Evolutionary conservation across 2,888 invertebrate genomes (phyloP), one percentile per base, ranked within the genome.

Genomic region (Ptychoptera contaminata): DNA sequence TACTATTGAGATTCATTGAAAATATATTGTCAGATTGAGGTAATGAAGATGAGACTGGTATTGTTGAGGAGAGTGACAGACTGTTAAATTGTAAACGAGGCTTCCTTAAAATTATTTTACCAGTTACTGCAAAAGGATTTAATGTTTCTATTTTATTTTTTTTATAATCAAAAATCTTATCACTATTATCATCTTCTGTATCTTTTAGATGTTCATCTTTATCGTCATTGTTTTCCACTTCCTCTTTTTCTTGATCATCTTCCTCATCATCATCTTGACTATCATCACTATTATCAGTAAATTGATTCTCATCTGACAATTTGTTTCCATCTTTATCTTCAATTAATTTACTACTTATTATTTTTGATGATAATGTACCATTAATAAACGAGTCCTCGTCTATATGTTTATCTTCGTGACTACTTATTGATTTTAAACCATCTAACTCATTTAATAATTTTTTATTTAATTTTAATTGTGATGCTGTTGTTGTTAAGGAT

Each of bases 31-130:
- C 23, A 7, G 23, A 23, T 23, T 23, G 23, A 23, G 23, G 23
- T n/a, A 77, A 73, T 50, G 74, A 71, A 53, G 72, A 71, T 40
- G 67, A 63, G 49, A 67, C 74, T 74, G 46, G 43, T 23, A 41
- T 43, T 30, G 39, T 35, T 16, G 39, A 46, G 37, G 46, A 45
- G 45, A 46, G 42, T 23, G 23, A 5, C 7, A 23, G 23, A 23
- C 23, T 23, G 43, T 62, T 59, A 46, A 63, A 60, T 48, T 63
- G 62, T 44, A 65, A 47, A 5, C 61, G 60, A 2, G 65, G 58
- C 46, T 63, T 57, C 8, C 65, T 53, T 45, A 65, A 49, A 40
- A 65, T 58, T 49, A 61, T 58, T 53, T 54, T 58, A 14, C 45
- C 42, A 36, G 43, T 34, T 9, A 46, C 35, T 34, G 43, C 40